phyloP scores from a whole-genome alignment of 2,113 vertebrate species.

The Equus quagga region DNA sequence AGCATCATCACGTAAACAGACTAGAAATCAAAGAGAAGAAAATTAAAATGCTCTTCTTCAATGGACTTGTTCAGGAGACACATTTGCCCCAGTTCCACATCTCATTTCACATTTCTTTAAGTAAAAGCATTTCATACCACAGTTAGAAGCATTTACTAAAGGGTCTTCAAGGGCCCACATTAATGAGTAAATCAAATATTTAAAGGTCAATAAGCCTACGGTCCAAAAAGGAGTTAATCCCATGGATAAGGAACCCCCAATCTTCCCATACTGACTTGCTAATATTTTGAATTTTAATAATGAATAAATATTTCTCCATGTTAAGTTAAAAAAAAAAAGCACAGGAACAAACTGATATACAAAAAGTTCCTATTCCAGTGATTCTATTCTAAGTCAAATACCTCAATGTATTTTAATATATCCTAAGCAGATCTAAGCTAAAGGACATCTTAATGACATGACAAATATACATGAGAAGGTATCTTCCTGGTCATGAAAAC shows the following conservation, averaged over 20 bases:
- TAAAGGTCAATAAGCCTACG: neutral
- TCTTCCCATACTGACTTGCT: neutral
- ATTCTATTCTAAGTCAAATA: constrained; percentile 43
- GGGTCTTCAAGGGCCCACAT: neutral
- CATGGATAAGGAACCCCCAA: neutral
- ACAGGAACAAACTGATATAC: constrained; percentile 17
- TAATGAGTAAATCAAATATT: constrained; percentile 33
- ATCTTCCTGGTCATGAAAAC: constrained; percentile 39
- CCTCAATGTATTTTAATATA: constrained; percentile 14
- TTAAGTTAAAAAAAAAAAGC: neutral
- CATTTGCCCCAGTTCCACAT: neutral
- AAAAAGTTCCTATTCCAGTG: constrained; percentile 28
- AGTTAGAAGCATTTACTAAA: constrained; percentile 9
- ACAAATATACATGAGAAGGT: neutral
- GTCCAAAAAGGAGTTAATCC: neutral
- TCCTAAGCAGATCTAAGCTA: constrained; percentile 19
- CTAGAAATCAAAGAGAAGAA: constrained; percentile 83
- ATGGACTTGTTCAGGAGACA: neutral
- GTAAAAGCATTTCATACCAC: constrained; percentile 14
- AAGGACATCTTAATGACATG: neutral
- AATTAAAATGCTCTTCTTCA: constrained; percentile 20
- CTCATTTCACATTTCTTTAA: neutral
- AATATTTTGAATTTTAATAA: constrained; percentile 56
- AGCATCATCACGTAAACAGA: constrained; percentile 96
- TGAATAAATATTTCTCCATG: constrained; percentile 12